Percentiles rank a stretch among this genome's conserved stretches.
These are phyloP conservation scores for Gobio occitaniae DNA, from an alignment of 2,797 vertebrate species.

Conservation along the genomic window DNA sequence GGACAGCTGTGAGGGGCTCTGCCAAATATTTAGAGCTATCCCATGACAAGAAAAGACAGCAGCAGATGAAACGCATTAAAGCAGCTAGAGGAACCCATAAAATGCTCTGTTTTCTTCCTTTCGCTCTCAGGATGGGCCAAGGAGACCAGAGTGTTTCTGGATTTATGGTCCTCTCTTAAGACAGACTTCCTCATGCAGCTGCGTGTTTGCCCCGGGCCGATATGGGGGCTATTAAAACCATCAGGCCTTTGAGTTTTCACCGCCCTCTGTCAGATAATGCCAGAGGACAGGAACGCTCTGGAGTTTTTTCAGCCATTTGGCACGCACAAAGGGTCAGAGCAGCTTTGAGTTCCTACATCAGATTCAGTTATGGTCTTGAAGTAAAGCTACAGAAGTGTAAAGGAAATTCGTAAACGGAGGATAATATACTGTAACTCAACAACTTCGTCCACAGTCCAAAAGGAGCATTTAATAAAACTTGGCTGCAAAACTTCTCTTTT, in stretches of 20 bases:
- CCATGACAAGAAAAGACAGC: slow-evolving; percentile 68
- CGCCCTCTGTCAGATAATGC: slow-evolving; percentile 74
- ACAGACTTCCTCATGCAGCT: slow-evolving; percentile 71
- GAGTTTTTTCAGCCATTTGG: slow-evolving; percentile 67
- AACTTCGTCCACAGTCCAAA: background rate
- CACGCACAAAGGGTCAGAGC: slow-evolving; percentile 68
- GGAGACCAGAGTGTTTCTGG: slow-evolving; percentile 58
- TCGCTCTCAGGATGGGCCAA: slow-evolving; percentile 63
- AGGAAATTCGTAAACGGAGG: background rate
- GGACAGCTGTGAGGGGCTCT: slow-evolving; percentile 52
- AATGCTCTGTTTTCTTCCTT: slow-evolving; percentile 71
- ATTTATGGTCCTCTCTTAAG: slow-evolving; percentile 73
- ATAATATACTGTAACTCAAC: background rate
- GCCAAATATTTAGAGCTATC: slow-evolving; percentile 65
- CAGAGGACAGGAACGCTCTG: slow-evolving; percentile 38
- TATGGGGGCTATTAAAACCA: slow-evolving; percentile 69
- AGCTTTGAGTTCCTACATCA: slow-evolving; percentile 65
- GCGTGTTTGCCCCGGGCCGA: slow-evolving; percentile 70
- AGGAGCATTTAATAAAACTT: background rate
- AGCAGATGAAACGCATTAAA: slow-evolving; percentile 78
- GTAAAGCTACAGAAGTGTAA: background rate
- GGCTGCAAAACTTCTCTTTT: background rate
- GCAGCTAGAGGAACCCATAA: slow-evolving; percentile 73
- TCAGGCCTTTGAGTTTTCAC: slow-evolving; percentile 76
- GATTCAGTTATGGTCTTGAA: slow-evolving; percentile 40